Conservation (phyloP, 2,113 vertebrate genomes). For the Poicephalus meyeri region DNA sequence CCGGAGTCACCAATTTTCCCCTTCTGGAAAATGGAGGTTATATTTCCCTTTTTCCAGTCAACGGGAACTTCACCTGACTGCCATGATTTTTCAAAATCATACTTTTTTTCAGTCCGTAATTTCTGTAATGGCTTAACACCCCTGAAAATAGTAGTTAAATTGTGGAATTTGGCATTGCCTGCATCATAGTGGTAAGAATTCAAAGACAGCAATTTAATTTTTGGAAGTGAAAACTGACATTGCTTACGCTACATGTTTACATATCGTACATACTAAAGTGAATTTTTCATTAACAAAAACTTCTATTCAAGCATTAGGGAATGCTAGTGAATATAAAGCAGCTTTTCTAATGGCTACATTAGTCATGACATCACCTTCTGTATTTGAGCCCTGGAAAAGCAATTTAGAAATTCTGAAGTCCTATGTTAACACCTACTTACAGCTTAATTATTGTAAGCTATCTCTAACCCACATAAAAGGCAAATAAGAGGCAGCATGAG, state of each 20-base stretch:
- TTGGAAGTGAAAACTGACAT: background rate
- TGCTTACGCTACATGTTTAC: background rate
- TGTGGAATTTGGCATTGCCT: background rate
- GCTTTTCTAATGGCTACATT: background rate
- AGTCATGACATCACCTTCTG: background rate
- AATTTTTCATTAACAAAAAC: background rate
- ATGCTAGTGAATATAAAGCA: constrained; percentile 48
- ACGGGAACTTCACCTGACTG: too few relatives aligned
- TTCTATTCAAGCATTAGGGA: background rate
- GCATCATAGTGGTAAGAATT: background rate
- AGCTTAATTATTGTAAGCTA: constrained; percentile 62
- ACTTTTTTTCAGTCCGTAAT: background rate
- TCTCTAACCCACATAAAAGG: constrained; percentile 55
- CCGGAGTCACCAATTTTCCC: too few relatives aligned
- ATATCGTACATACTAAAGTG: background rate
- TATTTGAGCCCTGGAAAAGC: constrained; percentile 2
- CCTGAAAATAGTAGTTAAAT: background rate
- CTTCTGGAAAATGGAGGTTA: too few relatives aligned
- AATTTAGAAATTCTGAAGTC: constrained; percentile 35
- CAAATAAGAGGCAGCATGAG: constrained; percentile 67
- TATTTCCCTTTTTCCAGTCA: too few relatives aligned
- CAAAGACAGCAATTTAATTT: background rate
- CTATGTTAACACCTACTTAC: constrained; percentile 21
- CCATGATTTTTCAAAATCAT: too few relatives aligned
- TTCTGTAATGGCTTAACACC: background rate